Evolutionary conservation across 2,113 vertebrate genomes (phyloP), one percentile per base, ranked within the genome.

Genomic region (Plestiodon gilberti): DNA sequence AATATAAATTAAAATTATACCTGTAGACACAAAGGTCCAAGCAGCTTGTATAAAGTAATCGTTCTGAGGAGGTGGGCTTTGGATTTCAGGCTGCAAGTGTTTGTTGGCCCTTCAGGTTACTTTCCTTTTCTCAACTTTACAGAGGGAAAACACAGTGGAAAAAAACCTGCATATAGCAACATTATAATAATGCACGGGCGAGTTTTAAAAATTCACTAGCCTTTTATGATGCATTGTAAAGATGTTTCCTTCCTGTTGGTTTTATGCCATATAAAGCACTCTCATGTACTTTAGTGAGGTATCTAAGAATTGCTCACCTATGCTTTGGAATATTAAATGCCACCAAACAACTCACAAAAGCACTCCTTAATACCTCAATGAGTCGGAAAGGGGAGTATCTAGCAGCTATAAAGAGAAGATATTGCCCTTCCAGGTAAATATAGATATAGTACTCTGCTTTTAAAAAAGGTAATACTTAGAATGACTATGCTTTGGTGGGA

Each of bases 381-480:
- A 81, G 57, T n/a, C 40, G 65, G 40, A 52, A 62, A 74, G 35
- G 15, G 22, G 17, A 35, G 11, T 28, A 15, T 40, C 28, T 62
- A 62, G 14, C 6, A 59, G 25, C 28, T 64, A 43, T 57, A 59
- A 57, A 83, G 17, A 61, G 30, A 65, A 75, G 38, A 23, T 70
- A 40, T 17, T 35, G 20, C 62, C 2, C 64, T 69, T 85, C 25
- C 30, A 30, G 30, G 20, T 48, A 80, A 75, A 35, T 65, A 40
- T 30, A 64, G 57, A 65, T 38, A 57, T 71, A 55, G 33, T 77
- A 23, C 35, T 82, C 23, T 70, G 69, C 62, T 82, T 59, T 70
- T 35, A 22, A 70, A 67, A 82, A 92, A 69, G 52, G 71, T 86
- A 75, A 64, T 81, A 83, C 55, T 61, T 82, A 52, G 87, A 85